A percentile compares a stretch with the other conserved stretches of the same genome.
phyloP scores from a whole-genome alignment of 2,113 vertebrate species.

The Pterocles orientalis region DNA sequence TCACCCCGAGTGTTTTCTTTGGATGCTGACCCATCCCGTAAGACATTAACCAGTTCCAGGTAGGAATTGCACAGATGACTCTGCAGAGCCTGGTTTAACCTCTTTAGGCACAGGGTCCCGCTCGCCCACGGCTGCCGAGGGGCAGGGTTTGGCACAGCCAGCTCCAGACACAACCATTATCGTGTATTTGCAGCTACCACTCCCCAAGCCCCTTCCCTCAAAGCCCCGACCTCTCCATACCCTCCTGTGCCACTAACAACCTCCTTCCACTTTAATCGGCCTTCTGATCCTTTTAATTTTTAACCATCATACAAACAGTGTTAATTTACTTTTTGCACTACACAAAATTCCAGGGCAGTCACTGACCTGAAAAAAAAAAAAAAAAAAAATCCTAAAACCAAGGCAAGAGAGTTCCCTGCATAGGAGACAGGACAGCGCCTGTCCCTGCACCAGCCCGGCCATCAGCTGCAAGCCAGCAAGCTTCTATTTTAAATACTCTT shows the following conservation, averaged over 20 bases:
- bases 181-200: accelerated
- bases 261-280: neutral
- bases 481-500: neutral
- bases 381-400: neutral
- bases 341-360: slow-evolving; percentile 6
- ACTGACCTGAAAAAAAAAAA: neutral
- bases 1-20: neutral
- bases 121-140: neutral
- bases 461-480: neutral
- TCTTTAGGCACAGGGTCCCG: neutral
- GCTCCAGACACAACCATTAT: accelerated
- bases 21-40: neutral
- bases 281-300: slow-evolving; percentile 24
- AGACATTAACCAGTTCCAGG: neutral
- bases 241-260: neutral
- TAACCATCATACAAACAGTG: neutral
- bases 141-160: neutral
- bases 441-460: neutral
- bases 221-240: accelerated
- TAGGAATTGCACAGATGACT: neutral
- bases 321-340: neutral
- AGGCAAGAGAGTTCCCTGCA: neutral
- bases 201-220: neutral
- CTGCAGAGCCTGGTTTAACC: neutral
- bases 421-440: neutral